A percentile compares a stretch with the other conserved stretches of the same genome.
Evolutionary conservation across 2,113 vertebrate species (phyloP).

Genomic region (Tenrec ecaudatus): DNA sequence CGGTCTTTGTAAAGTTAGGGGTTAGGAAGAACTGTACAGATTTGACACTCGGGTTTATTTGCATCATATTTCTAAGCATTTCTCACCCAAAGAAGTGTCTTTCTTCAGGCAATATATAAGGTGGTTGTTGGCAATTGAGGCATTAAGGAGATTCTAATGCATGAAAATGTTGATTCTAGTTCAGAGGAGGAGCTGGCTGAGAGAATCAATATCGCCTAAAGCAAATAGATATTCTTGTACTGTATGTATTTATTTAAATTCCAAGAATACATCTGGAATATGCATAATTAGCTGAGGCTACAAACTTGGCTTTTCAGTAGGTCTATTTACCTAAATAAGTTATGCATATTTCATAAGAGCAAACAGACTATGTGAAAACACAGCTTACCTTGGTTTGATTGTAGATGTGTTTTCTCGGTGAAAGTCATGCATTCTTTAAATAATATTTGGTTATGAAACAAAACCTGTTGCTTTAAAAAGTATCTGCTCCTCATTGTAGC

Average conservation of each 20-base stretch:
- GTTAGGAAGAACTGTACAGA: slow-evolving; percentile 30
- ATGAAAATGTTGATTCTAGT: not conserved
- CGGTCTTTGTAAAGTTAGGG: slow-evolving; percentile 22
- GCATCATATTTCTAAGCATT: slow-evolving; percentile 18
- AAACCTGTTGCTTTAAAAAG: slow-evolving; percentile 24
- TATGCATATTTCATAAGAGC: slow-evolving; percentile 85
- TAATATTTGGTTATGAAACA: slow-evolving; percentile 56
- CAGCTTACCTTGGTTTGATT: slow-evolving; percentile 61
- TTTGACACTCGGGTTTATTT: slow-evolving; percentile 48
- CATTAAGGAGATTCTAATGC: not conserved
- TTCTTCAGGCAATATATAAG: not conserved
- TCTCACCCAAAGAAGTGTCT: slow-evolving; percentile 13
- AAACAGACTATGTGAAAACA: slow-evolving; percentile 57
- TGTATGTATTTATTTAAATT: slow-evolving; percentile 87
- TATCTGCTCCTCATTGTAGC: slow-evolving; percentile 50
- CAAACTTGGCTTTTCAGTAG: slow-evolving; percentile 86
- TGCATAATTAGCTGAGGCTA: slow-evolving; percentile 86
- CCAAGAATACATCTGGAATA: slow-evolving; percentile 80
- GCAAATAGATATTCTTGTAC: slow-evolving; percentile 87
- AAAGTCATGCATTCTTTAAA: slow-evolving; percentile 63
- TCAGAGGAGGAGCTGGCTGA: slow-evolving; percentile 79
- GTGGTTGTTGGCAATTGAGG: not conserved
- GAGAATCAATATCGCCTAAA: slow-evolving; percentile 83
- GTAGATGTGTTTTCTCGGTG: slow-evolving; percentile 66
- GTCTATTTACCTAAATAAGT: slow-evolving; percentile 84